Evolutionary conservation across 1,140 invertebrate species (phyloP).

Genomic region (Oppia nitens): DNA sequence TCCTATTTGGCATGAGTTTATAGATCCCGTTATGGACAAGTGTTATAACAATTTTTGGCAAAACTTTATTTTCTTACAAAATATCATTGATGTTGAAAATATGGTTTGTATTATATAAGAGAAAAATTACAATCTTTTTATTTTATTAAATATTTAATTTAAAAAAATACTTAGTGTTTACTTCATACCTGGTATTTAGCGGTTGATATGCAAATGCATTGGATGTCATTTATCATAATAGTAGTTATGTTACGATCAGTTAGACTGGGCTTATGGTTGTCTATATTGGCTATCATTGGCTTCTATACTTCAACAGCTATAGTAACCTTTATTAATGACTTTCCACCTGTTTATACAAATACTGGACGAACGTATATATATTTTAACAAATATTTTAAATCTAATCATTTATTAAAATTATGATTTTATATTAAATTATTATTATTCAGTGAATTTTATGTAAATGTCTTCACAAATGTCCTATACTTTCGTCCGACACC

Average conservation of each 20-base stretch:
- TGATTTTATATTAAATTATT: not conserved
- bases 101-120: slow-evolving; percentile 9
- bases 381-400: not conserved
- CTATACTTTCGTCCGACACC: slow-evolving; percentile 11
- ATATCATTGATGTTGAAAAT: slow-evolving; percentile 2
- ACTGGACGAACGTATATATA: not conserved
- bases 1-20: slow-evolving; percentile 17
- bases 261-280: not conserved
- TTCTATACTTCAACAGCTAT: not conserved
- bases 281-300: not conserved
- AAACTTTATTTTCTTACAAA: slow-evolving; percentile 14
- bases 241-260: slow-evolving; percentile 1
- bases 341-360: slow-evolving; percentile 3
- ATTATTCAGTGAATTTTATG: slow-evolving; percentile 2
- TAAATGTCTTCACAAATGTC: not conserved
- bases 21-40: slow-evolving; percentile 3
- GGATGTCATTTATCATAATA: slow-evolving; percentile 3
- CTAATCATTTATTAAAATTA: not conserved
- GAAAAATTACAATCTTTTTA: not conserved
- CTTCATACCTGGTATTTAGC: slow-evolving; percentile 12
- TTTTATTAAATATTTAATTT: slow-evolving; percentile 1
- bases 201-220: slow-evolving; percentile 11
- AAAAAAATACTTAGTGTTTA: not conserved
- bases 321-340: not conserved
- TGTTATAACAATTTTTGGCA: slow-evolving; percentile 19